phyloP scores from a whole-genome alignment of 2,797 vertebrate genomes.

The Holocentrus rufus region DNA sequence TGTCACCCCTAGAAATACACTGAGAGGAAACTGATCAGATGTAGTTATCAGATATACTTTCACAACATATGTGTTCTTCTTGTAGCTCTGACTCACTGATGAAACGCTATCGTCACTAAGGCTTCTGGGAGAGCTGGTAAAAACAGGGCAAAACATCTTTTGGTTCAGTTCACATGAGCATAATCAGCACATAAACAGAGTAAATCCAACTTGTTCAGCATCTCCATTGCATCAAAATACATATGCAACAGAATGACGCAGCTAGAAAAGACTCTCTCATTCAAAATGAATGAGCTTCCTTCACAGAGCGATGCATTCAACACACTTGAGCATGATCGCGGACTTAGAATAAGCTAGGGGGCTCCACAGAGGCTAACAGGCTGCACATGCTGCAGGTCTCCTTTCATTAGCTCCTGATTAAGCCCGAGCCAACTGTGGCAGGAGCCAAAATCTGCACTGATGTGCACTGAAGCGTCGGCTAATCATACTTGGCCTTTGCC shows the following conservation, averaged over 20 bases:
- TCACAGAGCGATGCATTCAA: neutral
- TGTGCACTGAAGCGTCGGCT: conserved; percentile 63
- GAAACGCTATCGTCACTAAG: conserved; percentile 30
- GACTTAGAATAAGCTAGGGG: conserved; percentile 16
- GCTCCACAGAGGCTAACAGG: conserved; percentile 37
- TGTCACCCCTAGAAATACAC: conserved; percentile 24
- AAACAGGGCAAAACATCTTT: no score
- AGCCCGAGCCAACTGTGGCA: conserved; percentile 43
- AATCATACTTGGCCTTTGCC: conserved; percentile 73
- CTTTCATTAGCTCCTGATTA: conserved; percentile 70
- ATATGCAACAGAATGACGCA: no score
- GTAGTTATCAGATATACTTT: conserved; percentile 26
- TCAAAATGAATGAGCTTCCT: conserved; percentile 21
- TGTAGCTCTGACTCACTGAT: conserved; percentile 17
- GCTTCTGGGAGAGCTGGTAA: conserved; percentile 3
- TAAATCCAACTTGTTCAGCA: conserved; percentile 14
- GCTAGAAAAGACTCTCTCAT: neutral
- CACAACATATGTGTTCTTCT: conserved; percentile 28
- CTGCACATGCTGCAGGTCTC: conserved; percentile 59
- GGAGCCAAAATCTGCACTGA: conserved; percentile 58
- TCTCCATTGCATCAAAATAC: no score
- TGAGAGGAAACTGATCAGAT: conserved; percentile 33
- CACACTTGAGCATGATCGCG: neutral
- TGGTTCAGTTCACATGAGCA: neutral
- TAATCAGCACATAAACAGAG: conserved; percentile 31